Evolutionary conservation across 1,140 invertebrate genomes (phyloP), one percentile per base, ranked within the genome.

Genomic region (Hylaeus volcanicus): DNA sequence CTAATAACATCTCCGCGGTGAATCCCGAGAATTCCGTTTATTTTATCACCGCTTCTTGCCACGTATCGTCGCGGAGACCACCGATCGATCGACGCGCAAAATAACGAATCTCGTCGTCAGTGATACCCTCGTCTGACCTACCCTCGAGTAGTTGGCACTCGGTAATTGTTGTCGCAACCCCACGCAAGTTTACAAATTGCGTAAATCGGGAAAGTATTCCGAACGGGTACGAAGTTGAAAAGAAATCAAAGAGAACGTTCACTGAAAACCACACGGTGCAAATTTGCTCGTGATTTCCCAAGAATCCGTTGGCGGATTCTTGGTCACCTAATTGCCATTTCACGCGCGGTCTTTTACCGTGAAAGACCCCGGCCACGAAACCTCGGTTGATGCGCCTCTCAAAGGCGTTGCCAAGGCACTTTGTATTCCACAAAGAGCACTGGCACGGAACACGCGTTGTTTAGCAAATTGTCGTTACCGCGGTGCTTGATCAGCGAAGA

Each of bases 261-360:
- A n/a, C 56, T 5, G 39, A 12, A 60, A 76, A 69, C 61, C 60
- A 64, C 72, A 51, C 71, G 55, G 71, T 39, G 74, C 61, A 55
- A 80, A 80, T 76, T 76, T 63, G 74, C 26, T 56, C 74, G 53
- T 37, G 68, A 78, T 70, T 74, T 80, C 72, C 66, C 66, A 63
- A 63, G 80, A 70, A 81, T 76, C 74, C 64, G 68, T 68, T 15
- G 77, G 61, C 45, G 64, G 26, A 73, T 81, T 77, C 74, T 55
- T 70, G 79, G 65, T 77, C 74, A 70, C 66, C 74, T 77, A 81
- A 77, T 81, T 77, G 72, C 79, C 74, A 74, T 81, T 81, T 81
- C 64, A 80, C 63, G 79, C 79, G 79, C 45, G 79, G 66, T 45
- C 79, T 64, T 81, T 81, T 81, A 74, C 63, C 56, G 65, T 45